Evolutionary conservation across 2,113 vertebrate species (phyloP).

Genomic region (Xenopus laevis): DNA sequence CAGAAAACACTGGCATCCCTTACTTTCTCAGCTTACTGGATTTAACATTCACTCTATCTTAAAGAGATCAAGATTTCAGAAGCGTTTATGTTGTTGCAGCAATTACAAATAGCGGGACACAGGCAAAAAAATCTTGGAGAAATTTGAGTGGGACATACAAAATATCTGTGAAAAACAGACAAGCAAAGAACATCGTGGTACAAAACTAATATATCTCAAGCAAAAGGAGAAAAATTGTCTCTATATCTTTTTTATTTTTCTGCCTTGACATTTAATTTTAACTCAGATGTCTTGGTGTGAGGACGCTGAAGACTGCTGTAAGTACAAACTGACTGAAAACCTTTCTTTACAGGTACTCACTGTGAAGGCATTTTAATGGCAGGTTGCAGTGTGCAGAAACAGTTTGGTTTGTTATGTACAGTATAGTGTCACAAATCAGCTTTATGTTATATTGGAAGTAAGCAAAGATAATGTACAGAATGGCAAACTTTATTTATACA

Average conservation of each 20-base stretch:
- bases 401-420: conserved; percentile 1
- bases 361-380: conserved; percentile 46
- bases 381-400: conserved; percentile 47
- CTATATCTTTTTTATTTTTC: conserved; percentile 30
- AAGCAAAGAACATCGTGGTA: conserved; percentile 18
- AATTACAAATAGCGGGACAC: conserved; percentile 44
- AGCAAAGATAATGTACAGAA: no score
- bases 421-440: no score
- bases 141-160: conserved; percentile 28
- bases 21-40: conserved; percentile 64
- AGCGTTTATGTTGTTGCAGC: conserved; percentile 46
- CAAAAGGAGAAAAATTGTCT: conserved; percentile 53
- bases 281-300: conserved; percentile 75
- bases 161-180: conserved; percentile 18
- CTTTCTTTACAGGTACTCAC: conserved; percentile 46
- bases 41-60: conserved; percentile 58
- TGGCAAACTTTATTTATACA: no score
- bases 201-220: conserved; percentile 48
- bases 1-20: conserved; percentile 72
- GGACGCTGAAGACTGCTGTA: conserved; percentile 75
- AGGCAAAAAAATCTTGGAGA: conserved; percentile 7
- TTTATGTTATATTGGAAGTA: no score
- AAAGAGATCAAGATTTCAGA: conserved; percentile 54
- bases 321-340: conserved; percentile 64
- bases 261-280: conserved; percentile 55